A percentile compares a stretch with the other conserved stretches of the same genome.
Evolutionary conservation across 2,888 invertebrate species (phyloP).

Genomic region (Eulithis testata): DNA sequence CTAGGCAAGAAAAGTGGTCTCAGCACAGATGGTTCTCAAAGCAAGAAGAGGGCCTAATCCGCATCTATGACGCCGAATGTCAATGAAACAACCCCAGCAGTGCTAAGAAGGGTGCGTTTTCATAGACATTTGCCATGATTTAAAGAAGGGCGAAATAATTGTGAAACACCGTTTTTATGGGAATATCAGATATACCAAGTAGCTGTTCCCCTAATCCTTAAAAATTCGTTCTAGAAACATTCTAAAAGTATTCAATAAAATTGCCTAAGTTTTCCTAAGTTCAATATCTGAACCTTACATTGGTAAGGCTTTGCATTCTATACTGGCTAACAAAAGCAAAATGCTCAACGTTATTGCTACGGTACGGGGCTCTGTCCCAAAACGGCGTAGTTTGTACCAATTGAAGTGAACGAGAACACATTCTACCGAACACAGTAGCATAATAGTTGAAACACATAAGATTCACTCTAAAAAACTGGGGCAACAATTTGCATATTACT

Average conservation of each 20-base stretch:
- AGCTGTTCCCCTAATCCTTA: too few species aligned
- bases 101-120: constrained; percentile 9
- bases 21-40: background rate
- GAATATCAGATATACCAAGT: too few species aligned
- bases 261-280: too few species aligned
- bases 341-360: constrained; percentile 14
- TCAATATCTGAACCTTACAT: too few species aligned
- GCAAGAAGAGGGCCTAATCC: constrained; percentile 15
- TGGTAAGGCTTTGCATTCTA: too few species aligned
- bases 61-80: too few species aligned
- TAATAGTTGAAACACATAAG: background rate
- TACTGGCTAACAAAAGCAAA: constrained; percentile 4
- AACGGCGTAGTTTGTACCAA: constrained; percentile 20
- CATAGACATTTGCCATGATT: constrained; percentile 21
- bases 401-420: constrained; percentile 16
- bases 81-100: too few species aligned
- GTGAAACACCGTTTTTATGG: background rate
- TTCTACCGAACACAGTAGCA: constrained; percentile 4
- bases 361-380: constrained; percentile 4
- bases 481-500: too few species aligned
- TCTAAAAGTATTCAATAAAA: too few species aligned
- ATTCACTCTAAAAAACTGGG: background rate
- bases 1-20: background rate
- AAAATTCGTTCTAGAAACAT: too few species aligned
- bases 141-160: constrained; percentile 14